Conservation (phyloP, 2,888 invertebrate species). For the Apamea sordens region DNA sequence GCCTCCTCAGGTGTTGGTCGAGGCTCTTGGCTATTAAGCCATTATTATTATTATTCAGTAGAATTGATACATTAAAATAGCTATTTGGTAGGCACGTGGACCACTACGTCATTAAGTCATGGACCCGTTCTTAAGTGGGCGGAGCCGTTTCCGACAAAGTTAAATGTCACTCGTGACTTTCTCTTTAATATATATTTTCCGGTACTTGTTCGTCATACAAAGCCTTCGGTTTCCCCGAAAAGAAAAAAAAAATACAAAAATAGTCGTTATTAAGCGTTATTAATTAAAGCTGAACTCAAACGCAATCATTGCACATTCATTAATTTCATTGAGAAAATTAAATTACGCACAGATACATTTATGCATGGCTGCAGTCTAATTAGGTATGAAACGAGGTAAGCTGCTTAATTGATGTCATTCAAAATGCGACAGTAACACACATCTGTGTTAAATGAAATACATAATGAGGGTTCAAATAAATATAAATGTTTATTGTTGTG, state of each 20-base stretch:
- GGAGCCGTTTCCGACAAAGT: background rate
- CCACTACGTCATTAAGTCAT: background rate
- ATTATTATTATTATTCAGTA: too few species aligned
- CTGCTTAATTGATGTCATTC: constrained; percentile 37
- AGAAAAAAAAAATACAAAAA: background rate
- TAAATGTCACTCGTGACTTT: background rate
- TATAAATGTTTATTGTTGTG: background rate
- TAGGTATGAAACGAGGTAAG: constrained; percentile 6
- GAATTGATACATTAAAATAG: background rate
- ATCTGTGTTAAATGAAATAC: constrained; percentile 22
- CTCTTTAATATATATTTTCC: background rate
- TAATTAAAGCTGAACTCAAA: background rate
- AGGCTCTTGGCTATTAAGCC: too few species aligned
- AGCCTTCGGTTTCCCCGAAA: background rate
- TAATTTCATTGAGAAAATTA: constrained; percentile 22
- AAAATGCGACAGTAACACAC: constrained; percentile 14
- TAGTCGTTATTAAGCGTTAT: background rate
- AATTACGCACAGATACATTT: constrained; percentile 33
- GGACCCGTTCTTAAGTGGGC: too few species aligned
- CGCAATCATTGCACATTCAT: constrained; percentile 23
- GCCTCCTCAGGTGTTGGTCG: too few species aligned
- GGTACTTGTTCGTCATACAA: background rate
- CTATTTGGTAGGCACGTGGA: background rate
- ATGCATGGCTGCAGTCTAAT: constrained; percentile 37
- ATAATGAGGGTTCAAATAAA: constrained; percentile 1